phyloP scores from a whole-genome alignment of 1,140 invertebrate species.

The Drosophila leontia region DNA sequence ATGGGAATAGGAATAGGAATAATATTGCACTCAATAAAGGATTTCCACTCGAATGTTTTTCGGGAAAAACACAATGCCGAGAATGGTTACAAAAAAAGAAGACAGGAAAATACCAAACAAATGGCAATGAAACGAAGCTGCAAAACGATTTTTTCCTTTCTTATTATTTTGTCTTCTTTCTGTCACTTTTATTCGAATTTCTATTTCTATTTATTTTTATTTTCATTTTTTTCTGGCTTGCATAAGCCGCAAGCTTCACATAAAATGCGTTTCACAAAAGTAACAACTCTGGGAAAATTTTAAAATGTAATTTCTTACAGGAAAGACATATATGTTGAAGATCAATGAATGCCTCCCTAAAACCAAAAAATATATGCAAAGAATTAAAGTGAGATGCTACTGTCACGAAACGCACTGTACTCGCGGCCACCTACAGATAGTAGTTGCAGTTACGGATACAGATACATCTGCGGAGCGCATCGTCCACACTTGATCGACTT shows the following conservation, averaged over 20 bases:
- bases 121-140: constrained; percentile 41
- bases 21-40: constrained; percentile 66
- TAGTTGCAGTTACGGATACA: constrained; percentile 1
- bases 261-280: constrained; percentile 19
- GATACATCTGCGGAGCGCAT: constrained; percentile 28
- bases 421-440: neutral
- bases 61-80: constrained; percentile 21
- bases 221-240: constrained; percentile 1
- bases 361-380: neutral
- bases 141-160: constrained; percentile 4
- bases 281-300: neutral
- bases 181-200: constrained; percentile 2
- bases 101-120: constrained; percentile 37
- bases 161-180: constrained; percentile 7
- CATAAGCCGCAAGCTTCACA: constrained; percentile 30
- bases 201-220: neutral
- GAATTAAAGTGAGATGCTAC: neutral
- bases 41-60: constrained; percentile 78
- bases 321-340: no score
- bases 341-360: neutral
- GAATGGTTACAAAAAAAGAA: constrained; percentile 20
- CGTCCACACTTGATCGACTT: constrained; percentile 76
- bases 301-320: neutral
- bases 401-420: constrained; percentile 21
- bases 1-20: constrained; percentile 20